Conservation (phyloP, 2,888 invertebrate genomes). For the Meteorus cinctellus region DNA sequence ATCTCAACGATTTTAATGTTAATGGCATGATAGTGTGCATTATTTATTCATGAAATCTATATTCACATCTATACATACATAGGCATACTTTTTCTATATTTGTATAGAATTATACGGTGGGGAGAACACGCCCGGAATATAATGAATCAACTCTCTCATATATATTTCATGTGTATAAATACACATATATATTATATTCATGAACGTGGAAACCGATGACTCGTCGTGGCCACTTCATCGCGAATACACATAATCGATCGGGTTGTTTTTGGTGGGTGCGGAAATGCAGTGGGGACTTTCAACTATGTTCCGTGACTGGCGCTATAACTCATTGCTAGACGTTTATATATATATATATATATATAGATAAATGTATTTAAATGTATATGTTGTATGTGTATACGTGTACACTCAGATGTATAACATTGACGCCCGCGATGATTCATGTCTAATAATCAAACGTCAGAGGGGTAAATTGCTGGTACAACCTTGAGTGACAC, state of each 20-base stretch:
- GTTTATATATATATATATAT: background rate
- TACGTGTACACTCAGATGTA: background rate
- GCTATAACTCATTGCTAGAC: conserved; percentile 41
- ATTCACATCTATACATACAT: background rate
- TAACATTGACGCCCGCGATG: conserved; percentile 30
- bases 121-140: background rate
- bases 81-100: background rate
- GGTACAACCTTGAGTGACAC: conserved; percentile 35
- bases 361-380: background rate
- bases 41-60: background rate
- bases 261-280: conserved; percentile 23
- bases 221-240: conserved; percentile 20
- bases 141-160: conserved; percentile 21
- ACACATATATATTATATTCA: background rate
- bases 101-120: background rate
- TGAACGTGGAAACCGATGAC: conserved; percentile 21
- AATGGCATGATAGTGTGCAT: background rate
- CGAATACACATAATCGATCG: conserved; percentile 22
- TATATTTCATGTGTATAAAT: background rate
- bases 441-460: conserved; percentile 44
- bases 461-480: conserved; percentile 40
- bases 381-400: background rate
- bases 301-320: conserved; percentile 40
- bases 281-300: conserved; percentile 23
- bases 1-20: background rate